A percentile compares a stretch with the other conserved stretches of the same genome.
Conservation (phyloP, 2,888 invertebrate genomes). For the Coelopa pilipes region DNA sequence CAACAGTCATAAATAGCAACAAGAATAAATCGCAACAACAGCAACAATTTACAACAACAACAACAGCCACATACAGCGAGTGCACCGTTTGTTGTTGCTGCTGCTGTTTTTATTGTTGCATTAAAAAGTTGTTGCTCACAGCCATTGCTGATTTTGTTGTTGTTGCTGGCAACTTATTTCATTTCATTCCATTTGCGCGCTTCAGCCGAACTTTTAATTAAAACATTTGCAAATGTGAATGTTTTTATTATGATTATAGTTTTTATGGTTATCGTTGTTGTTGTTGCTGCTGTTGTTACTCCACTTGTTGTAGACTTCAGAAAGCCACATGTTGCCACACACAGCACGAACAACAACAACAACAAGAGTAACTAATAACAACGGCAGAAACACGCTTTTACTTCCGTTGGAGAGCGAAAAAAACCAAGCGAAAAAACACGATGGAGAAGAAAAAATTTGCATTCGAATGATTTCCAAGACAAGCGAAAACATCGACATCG, state of each 20-base stretch:
- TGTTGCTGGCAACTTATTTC: constrained; percentile 10
- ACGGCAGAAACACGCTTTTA: constrained; percentile 16
- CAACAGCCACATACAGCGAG: neutral
- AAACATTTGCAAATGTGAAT: constrained; percentile 31
- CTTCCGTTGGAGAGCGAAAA: constrained; percentile 9
- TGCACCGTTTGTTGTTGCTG: constrained; percentile 5
- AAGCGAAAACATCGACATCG: neutral
- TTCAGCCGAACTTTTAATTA: constrained; percentile 30
- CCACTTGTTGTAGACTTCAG: neutral
- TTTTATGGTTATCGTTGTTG: neutral
- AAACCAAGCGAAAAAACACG: neutral
- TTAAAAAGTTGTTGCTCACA: neutral
- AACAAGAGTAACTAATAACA: constrained; percentile 3
- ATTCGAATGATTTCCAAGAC: no score
- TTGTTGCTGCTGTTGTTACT: constrained; percentile 2
- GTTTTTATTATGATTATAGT: neutral
- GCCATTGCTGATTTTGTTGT: neutral
- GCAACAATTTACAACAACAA: neutral
- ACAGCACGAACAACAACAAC: neutral
- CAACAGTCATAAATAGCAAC: neutral
- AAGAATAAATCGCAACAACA: neutral
- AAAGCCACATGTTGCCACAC: constrained; percentile 12
- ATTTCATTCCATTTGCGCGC: constrained; percentile 19
- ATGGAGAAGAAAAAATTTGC: neutral
- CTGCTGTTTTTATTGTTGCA: no score